Evolutionary conservation across 2,113 vertebrate genomes (phyloP), one percentile per base, ranked within the genome.

Genomic region (Oryzias celebensis): DNA sequence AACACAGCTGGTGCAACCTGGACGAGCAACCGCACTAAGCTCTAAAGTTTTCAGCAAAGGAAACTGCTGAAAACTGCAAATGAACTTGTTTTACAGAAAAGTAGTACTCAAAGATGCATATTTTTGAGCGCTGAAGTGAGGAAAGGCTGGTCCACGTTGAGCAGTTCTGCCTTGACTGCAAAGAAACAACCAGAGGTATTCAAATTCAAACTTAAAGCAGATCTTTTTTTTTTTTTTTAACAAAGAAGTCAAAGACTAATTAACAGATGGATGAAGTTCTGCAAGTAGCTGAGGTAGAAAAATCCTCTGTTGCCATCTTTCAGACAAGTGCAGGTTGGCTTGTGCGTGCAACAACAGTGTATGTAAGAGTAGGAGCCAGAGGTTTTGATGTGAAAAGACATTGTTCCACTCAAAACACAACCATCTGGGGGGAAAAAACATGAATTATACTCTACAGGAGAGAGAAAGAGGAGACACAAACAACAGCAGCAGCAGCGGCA

Each of bases 401-500:
- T 80, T 73, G 73, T 80, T 87, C 71, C 80, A 87, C 82, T 83
- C 61, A 85, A 83, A 89, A 88, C 83, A 84, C 70, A 82, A 87
- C 72, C 81, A 79, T 78, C 83, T 78, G 76, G 75, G 84, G 84
- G 81, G 69, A 84, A 68, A 81, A 60, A 83, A 87, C 77, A 85
- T 71, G 80, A 84, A 81, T 78, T 80, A 63, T 64, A 83, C 43
- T 82, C 80, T 85, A 83, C 47, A 85, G 68, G 82, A 62, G 74
- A 82, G 68, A 81, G 71, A 84, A 74, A 81, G 73, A 94, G 93
- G 88, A 89, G 81, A 94, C 92, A 71, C 79, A 73, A 60, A 87
- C 62, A 65, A 93, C 87, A 92, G 92, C 92, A 91, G 92, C 90
- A 53, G 76, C 74, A 80, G 84, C 79, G 77, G 83, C 82, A 85